Evolutionary conservation across 2,888 invertebrate genomes (phyloP), one percentile per base, ranked within the genome.

Genomic region (Coelopa pilipes): DNA sequence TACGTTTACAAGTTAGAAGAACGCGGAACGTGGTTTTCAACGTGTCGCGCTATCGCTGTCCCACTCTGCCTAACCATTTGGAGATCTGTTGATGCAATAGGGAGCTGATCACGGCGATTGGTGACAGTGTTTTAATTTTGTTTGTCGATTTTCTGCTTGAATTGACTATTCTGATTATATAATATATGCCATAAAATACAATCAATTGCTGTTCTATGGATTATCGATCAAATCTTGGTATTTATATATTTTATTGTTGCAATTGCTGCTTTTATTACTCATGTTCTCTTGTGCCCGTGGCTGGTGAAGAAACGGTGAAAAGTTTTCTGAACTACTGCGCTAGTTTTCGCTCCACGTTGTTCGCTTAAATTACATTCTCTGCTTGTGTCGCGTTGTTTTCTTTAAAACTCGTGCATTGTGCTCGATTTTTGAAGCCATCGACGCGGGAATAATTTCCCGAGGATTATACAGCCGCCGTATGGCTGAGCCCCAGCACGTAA

Each of bases 381-480:
- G 7, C 7, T 34, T 34, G 2, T 49, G 1, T 59, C 15, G 46
- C 19, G 57, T 59, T 34, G 34, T 34, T 34, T 34, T 34, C 2
- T 7, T 34, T 34, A 34, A 34, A 34, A 34, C 34, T 34, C 7
- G 7, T 34, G 10, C 19, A 45, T 34, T 13, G n/a, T 57, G 55
- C 45, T 19, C 17, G 1, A 15, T 55, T 55, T 53, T 67, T 34
- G 12, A 67, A 67, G 53, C 9, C 24, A 50, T 53, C 45, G n/a
- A 10, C 19, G 13, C 49, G 46, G 59, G 69, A 19, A 69, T 69
- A 69, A 69, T 69, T 69, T 47, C 45, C 45, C 57, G 11, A 62
- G 49, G 57, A 69, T 69, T 69, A 69, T 69, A 47, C 69, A 57
- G 46, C n/a, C n/a, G n/a, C n/a, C n/a, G n/a, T n/a, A n/a, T n/a